These are phyloP conservation scores for Hydrotaea diabolus DNA, from an alignment of 2,888 invertebrate genomes.

Conservation along the genomic window DNA sequence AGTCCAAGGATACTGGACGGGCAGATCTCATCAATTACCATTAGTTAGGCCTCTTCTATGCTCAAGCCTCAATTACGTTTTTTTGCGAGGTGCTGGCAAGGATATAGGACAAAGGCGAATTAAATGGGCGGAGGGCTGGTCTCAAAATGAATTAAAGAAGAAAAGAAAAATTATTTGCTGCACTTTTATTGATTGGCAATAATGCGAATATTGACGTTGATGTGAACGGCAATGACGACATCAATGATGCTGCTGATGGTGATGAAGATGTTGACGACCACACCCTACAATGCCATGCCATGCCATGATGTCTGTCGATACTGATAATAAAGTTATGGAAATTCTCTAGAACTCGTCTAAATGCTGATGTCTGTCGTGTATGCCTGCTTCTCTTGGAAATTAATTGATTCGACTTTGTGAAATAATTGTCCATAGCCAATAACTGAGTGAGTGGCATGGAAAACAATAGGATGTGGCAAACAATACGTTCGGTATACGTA, in stretches of 20 bases:
- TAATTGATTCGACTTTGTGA: slow-evolving; percentile 63
- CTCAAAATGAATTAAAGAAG: slow-evolving; percentile 15
- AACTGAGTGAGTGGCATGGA: background rate
- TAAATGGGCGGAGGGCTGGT: background rate
- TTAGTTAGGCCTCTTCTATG: slow-evolving; percentile 50
- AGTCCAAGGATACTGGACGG: slow-evolving; percentile 25
- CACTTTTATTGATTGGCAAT: slow-evolving; percentile 37
- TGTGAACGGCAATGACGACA: background rate
- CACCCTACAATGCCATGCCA: too few relatives aligned
- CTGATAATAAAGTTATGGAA: slow-evolving; percentile 27
- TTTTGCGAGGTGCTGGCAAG: slow-evolving; percentile 8
- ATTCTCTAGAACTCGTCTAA: slow-evolving; percentile 14
- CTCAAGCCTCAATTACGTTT: slow-evolving; percentile 34
- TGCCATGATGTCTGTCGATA: background rate
- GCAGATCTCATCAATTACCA: slow-evolving; percentile 56
- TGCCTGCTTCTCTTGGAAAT: slow-evolving; percentile 58
- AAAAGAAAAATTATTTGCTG: slow-evolving; percentile 3
- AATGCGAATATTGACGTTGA: slow-evolving; percentile 19
- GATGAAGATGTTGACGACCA: background rate
- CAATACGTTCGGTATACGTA: too few relatives aligned
- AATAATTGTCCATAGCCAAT: slow-evolving; percentile 27
- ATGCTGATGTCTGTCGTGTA: too few relatives aligned
- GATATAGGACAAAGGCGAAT: background rate
- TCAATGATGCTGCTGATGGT: background rate
- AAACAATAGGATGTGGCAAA: too few relatives aligned